A percentile compares a stretch with the other conserved stretches of the same genome.
Evolutionary conservation across 2,113 vertebrate genomes (phyloP).

Genomic region (Amblyornis subalaris): DNA sequence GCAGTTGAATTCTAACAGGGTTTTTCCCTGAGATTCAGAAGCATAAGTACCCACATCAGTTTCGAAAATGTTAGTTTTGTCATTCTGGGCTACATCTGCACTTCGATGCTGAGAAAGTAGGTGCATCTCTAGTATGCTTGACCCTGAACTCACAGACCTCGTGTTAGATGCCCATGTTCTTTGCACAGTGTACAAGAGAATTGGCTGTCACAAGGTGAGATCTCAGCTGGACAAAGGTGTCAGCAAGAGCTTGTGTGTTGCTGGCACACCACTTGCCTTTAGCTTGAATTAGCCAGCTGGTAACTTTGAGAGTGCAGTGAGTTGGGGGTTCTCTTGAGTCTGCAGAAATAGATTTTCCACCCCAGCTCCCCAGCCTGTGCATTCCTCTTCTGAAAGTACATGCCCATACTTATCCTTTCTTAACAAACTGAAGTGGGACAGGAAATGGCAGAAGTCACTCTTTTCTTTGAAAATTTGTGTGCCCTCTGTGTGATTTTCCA

Average conservation of each 20-base stretch:
- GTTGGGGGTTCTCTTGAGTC: not conserved
- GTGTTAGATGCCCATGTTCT: not conserved
- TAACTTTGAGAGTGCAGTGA: not conserved
- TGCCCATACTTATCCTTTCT: not conserved
- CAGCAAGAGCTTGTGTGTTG: not conserved
- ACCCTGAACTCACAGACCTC: not conserved
- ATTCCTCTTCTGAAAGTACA: not conserved
- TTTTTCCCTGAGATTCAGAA: not conserved
- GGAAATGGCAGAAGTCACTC: not conserved
- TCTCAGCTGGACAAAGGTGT: not conserved
- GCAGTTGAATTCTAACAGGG: not conserved
- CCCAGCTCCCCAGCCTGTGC: not conserved
- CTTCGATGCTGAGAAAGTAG: not conserved
- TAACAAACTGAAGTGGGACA: not conserved
- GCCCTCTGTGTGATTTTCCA: fast-evolving
- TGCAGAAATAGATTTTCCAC: not conserved
- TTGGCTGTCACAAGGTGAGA: not conserved
- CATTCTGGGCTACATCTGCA: not conserved
- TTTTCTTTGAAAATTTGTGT: not conserved
- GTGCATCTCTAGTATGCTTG: not conserved
- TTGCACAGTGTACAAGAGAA: fast-evolving
- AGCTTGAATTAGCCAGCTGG: not conserved
- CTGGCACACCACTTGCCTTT: not conserved
- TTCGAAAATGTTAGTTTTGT: not conserved
- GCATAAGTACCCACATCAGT: not conserved